phyloP scores from a whole-genome alignment of 2,888 invertebrate genomes.

The Apamea monoglypha region DNA sequence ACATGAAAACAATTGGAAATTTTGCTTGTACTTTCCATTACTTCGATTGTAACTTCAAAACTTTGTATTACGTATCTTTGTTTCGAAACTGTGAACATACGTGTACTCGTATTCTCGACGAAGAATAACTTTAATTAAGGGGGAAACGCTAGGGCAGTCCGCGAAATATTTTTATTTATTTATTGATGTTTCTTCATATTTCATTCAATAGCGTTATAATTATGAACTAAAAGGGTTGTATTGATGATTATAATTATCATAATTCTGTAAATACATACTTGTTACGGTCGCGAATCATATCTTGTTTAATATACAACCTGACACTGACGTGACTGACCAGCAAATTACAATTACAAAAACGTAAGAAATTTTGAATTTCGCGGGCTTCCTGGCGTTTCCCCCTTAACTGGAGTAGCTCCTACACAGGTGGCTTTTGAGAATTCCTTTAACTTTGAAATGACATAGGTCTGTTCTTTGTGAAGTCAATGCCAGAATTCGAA shows the following conservation, averaged over 20 bases:
- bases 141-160: background rate
- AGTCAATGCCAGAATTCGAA: background rate
- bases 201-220: background rate
- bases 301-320: too few species aligned
- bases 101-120: background rate
- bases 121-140: constrained; percentile 27
- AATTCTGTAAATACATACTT: background rate
- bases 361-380: background rate
- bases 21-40: background rate
- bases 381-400: background rate
- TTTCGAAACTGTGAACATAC: constrained; percentile 32
- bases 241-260: background rate
- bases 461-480: background rate
- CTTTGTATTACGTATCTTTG: constrained; percentile 27
- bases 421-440: constrained; percentile 10
- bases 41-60: constrained; percentile 16
- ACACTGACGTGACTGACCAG: background rate
- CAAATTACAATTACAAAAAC: background rate
- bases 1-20: background rate
- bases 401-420: constrained; percentile 5
- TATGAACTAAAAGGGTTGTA: background rate
- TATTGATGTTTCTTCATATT: background rate
- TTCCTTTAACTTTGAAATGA: background rate
- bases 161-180: background rate
- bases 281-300: background rate